Percentiles rank a stretch among this genome's conserved stretches.
Evolutionary conservation across 2,113 vertebrate genomes (phyloP).

Genomic region (Struthio camelus): DNA sequence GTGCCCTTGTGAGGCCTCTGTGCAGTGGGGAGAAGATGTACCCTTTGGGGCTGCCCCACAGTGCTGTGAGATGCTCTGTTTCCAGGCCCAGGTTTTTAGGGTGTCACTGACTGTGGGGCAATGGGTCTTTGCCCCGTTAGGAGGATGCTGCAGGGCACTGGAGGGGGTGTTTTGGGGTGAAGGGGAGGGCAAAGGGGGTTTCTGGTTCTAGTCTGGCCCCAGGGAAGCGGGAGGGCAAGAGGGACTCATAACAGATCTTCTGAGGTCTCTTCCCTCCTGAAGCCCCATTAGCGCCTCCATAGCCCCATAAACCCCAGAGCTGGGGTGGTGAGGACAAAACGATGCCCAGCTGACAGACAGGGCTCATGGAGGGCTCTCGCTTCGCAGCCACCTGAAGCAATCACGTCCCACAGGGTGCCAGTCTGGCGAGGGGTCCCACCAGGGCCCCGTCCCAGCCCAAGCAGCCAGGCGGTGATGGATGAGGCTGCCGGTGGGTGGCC

Average conservation of each 20-base stretch:
- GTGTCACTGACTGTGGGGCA: neutral
- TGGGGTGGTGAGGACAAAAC: neutral
- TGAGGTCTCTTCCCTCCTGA: neutral
- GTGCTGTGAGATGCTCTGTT: neutral
- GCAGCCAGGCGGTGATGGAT: slow-evolving; percentile 45
- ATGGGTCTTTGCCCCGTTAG: neutral
- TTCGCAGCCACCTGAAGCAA: neutral
- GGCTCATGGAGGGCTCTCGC: rapidly evolving
- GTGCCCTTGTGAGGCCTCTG: too few species aligned
- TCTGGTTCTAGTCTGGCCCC: neutral
- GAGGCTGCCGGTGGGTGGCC: slow-evolving; percentile 59
- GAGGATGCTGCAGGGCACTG: neutral
- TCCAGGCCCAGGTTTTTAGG: neutral
- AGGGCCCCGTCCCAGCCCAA: neutral
- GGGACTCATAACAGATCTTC: neutral
- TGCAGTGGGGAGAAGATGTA: neutral
- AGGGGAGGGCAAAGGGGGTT: neutral
- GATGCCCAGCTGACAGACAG: neutral
- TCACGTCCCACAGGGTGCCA: neutral
- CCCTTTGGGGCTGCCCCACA: neutral
- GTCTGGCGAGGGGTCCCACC: neutral
- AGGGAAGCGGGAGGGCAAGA: neutral
- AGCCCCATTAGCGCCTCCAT: neutral
- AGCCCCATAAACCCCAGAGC: neutral
- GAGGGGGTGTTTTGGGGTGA: neutral